A percentile compares a stretch with the other conserved stretches of the same genome.
These are phyloP conservation scores for Balaenoptera acutorostrata DNA, from an alignment of 2,113 vertebrate genomes.

Conservation along the genomic window DNA sequence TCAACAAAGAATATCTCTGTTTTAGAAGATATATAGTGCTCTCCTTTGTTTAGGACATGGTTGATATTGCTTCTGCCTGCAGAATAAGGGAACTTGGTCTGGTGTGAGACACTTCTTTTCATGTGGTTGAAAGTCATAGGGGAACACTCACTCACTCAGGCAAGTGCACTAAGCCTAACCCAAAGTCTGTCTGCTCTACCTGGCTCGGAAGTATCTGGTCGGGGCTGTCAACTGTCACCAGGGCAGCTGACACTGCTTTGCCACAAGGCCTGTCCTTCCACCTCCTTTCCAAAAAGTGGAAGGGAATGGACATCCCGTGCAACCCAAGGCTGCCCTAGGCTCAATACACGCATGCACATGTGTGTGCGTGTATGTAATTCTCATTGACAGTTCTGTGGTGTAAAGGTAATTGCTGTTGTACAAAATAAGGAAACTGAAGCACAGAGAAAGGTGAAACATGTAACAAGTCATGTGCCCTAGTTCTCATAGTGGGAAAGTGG, in stretches of 20 bases:
- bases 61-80: not conserved
- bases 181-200: not conserved
- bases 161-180: not conserved
- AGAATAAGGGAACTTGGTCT: not conserved
- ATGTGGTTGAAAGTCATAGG: not conserved
- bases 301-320: not conserved
- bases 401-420: not conserved
- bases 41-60: not conserved
- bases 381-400: not conserved
- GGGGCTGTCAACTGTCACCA: not conserved
- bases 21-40: not conserved
- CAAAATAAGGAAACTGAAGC: not conserved
- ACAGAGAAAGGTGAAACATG: not conserved
- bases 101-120: not conserved
- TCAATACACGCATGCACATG: not conserved
- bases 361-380: not conserved
- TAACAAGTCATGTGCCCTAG: not conserved
- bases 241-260: not conserved
- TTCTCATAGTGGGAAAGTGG: not conserved
- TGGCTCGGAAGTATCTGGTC: not conserved
- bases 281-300: not conserved
- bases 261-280: not conserved
- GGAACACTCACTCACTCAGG: not conserved
- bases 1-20: not conserved
- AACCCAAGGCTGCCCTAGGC: not conserved